Evolutionary conservation across 2,113 vertebrate species (phyloP).

Genomic region (Orthonyx spaldingii): DNA sequence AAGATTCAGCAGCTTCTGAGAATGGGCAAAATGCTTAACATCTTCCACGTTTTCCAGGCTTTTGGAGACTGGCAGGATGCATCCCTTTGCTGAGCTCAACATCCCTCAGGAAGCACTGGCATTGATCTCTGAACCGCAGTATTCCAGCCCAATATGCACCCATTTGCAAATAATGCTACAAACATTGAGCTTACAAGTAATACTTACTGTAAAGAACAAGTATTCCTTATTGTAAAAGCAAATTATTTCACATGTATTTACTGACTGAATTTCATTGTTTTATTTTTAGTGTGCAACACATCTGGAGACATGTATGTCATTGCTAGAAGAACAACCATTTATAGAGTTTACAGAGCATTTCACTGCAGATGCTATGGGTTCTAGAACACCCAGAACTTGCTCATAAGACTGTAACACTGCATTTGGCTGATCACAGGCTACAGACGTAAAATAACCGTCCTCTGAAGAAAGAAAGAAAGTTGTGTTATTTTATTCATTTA

Average conservation of each 20-base stretch:
- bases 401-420: not conserved
- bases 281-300: not conserved
- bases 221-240: not conserved
- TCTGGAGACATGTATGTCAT: not conserved
- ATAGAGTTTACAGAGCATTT: constrained; percentile 9
- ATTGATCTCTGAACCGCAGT: not conserved
- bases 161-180: not conserved
- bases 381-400: not conserved
- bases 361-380: not conserved
- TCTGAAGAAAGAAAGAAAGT: not conserved
- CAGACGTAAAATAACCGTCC: not conserved
- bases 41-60: not conserved
- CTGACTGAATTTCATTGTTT: not conserved
- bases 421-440: not conserved
- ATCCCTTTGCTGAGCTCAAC: not conserved
- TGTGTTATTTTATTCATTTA: not conserved
- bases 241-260: not conserved
- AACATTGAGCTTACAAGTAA: not conserved
- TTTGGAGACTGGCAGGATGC: not conserved
- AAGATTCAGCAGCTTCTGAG: not conserved
- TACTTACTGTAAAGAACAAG: not conserved
- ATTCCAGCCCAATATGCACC: not conserved
- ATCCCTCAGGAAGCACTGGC: not conserved
- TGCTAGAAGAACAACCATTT: not conserved
- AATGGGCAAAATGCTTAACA: not conserved